These are phyloP conservation scores for Odobenus rosmarus DNA, from an alignment of 2,113 vertebrate species.

Conservation along the genomic window DNA sequence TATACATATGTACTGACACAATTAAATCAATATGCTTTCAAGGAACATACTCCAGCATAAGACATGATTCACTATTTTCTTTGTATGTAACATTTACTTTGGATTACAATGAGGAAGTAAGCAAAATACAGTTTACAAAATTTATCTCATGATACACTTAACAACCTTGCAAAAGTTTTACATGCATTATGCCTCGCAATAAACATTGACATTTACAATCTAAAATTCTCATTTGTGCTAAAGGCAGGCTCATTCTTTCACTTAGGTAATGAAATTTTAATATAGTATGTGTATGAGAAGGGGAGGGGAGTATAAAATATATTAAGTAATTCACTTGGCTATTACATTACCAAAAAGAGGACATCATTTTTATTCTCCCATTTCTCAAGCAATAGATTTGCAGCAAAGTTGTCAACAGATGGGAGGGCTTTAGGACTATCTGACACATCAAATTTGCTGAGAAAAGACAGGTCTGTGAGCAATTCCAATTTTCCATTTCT, in stretches of 20 bases:
- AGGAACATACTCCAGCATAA: conserved; percentile 54
- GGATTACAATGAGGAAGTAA: conserved; percentile 34
- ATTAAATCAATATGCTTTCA: conserved; percentile 67
- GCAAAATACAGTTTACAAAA: conserved; percentile 58
- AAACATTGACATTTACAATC: conserved; percentile 68
- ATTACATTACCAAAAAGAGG: conserved; percentile 53
- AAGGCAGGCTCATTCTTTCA: conserved; percentile 49
- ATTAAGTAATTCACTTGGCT: conserved; percentile 62
- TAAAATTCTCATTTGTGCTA: conserved; percentile 62
- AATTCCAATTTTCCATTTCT: neutral
- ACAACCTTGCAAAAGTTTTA: conserved; percentile 49
- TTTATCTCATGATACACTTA: conserved; percentile 10
- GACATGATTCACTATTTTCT: conserved; percentile 47
- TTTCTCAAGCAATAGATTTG: conserved; percentile 62
- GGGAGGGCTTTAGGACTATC: neutral
- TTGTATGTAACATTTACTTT: conserved; percentile 41
- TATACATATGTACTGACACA: neutral
- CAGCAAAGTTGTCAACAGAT: neutral
- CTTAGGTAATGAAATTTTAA: conserved; percentile 61
- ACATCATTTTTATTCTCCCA: conserved; percentile 62
- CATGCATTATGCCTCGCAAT: conserved; percentile 19
- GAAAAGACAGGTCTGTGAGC: neutral
- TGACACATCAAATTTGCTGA: conserved; percentile 30
- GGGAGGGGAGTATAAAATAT: conserved; percentile 50
- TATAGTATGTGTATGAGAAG: conserved; percentile 35